Base-by-base conservation (phyloP, 2,888 invertebrate genomes). In the Apamea monoglypha region DNA sequence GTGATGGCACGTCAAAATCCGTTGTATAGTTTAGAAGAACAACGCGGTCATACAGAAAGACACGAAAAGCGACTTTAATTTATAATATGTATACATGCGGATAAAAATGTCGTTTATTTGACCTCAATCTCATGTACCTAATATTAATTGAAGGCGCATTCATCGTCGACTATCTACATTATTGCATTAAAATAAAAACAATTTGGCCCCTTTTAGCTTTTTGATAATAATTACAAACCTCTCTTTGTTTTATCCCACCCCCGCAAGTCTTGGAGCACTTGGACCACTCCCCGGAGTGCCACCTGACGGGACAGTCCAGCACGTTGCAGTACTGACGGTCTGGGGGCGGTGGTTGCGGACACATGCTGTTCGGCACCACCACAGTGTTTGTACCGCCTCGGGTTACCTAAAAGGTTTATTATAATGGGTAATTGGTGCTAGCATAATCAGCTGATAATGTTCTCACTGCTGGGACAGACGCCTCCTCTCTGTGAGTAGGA, bases 181-280 rank as follows among this genome's bases (percentile, higher is more conserved):
- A 50, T 50, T 50, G 50, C 18, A 50, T 18, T 50, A 18, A 18
- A 1, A 50, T 50, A 50, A 21, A 53, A 53, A 21, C 2, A 53
- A 53, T 59, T 44, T 44, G 44, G 44, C 44, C 10, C 0, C 12
- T 44, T 12, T 44, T 44, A 44, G 1, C 44, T 44, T 44, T 12
- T 44, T 44, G 44, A 44, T 44, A 40, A 40, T 40, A 44, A 44
- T 70, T 36, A 36, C 71, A 18, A 56, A 71, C 98, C 85, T 98
- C 97, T 88, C 99, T 97, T 75, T 98, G 98, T 94, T 99, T 99
- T 75, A 98, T 97, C 0, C 99, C 99, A 25, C 98, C 98, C 0
- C 99, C 99, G 92, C 99, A 99, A n/a, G 98, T 97, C 93, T 98
- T 98, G 25, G 98, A 98, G 93, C 99, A 99, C 95, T 98, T 98